Base-by-base conservation (phyloP, 2,888 invertebrate species). In the Allolobophora icterica region DNA sequence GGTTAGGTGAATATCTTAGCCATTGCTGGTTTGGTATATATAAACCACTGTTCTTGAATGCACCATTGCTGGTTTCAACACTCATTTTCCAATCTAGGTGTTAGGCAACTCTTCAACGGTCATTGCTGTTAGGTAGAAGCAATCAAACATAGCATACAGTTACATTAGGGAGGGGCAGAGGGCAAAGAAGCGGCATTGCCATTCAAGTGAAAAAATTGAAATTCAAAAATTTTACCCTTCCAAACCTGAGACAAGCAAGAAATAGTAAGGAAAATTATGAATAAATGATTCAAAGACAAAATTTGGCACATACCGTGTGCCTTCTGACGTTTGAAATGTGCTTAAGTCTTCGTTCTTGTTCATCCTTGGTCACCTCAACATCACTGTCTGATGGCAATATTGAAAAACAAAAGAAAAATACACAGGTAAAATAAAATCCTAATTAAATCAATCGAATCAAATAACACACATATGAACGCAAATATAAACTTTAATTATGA, bases 311-410 rank as follows among this genome's bases (percentile, higher is more conserved):
- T 35, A 87, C 87, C 34, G 87, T 87, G 24, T 17, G 87, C 35
- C 30, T 87, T 87, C 87, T 34, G 35, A 87, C 87, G 38, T 87
- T 87, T 87, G 87, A 87, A 87, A 87, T 87, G 87, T 87, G 87
- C 35, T 87, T 87, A 87, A 87, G 87, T 87, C 35, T 34, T 35
- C 87, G 87, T 87, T 87, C 87, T 24, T 87, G 87, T 38, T 87
- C 87, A 30, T 87, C 87, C n/a, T 34, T 87, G 2, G 87, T 87
- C 87, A 87, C 87, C 87, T 87, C 87, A n/a, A 33, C 34, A 87
- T 87, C 87, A 17, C 87, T 87, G 87, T 87, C 87, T 87, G n/a
- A 87, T 71, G 30, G 71, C 71, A 71, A 52, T 24, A 52, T 24
- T 52, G 24, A 52, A 24, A 52, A 24, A 24, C 52, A 52, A 52